Evolutionary conservation across 2,888 invertebrate species (phyloP), one percentile per base, ranked within the genome.

Genomic region (Melanophora roralis): DNA sequence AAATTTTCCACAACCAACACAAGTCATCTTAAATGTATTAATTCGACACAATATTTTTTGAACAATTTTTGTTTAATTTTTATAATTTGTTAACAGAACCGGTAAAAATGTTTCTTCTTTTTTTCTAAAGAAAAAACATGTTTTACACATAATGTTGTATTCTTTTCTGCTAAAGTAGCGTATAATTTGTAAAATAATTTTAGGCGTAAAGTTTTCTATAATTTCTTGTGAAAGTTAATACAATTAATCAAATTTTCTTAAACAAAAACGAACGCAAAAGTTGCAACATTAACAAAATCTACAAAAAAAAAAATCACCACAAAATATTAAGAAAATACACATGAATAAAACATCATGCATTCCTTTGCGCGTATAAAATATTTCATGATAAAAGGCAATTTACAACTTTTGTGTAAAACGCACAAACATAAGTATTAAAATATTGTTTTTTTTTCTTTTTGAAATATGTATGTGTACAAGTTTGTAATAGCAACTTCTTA

Each of bases 171-270:
- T 53, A 47, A 73, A 74, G 40, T 69, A 27, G 36, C 51, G 36
- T 64, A 64, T 69, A 69, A 65, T 74, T 69, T 60, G 69, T 53
- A 47, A 73, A 59, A 62, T 21, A 23, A 62, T 55, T 67, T 62
- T 53, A 57, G 23, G 51, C 57, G 57, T 69, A 43, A 73, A 69
- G 43, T 43, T 62, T 21, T 23, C 43, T 64, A 51, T 69, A 60
- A 78, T 73, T 73, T 57, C 64, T 65, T 45, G 64, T 65, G 65
- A 74, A 78, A 69, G 74, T 38, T 74, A 65, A 69, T 69, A 69
- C 74, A 59, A 78, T 78, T 74, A 74, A 74, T 78, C 78, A 78
- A 57, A 57, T 62, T 23, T 43, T 36, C 34, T 23, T 36, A 16
- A 27, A 16, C 9, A 38, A 51, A 43, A 51, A 6, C 3, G 27